Evolutionary conservation across 2,797 vertebrate genomes (phyloP), one percentile per base, ranked within the genome.

Genomic region (Spizella passerina): DNA sequence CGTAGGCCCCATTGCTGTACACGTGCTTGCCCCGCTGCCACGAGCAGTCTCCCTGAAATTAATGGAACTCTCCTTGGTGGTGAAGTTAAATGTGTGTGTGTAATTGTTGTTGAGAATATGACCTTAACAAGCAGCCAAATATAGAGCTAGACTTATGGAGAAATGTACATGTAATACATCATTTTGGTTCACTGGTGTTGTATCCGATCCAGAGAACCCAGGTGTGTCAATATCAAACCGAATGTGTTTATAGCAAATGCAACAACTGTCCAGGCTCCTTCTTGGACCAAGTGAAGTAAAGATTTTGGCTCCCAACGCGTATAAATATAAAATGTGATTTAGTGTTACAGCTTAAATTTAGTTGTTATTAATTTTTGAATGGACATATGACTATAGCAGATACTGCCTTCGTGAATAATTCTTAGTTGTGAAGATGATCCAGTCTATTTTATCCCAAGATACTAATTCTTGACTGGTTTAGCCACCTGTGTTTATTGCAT

Each of bases 51-150:
- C n/a, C 0, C 60, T 43, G 60, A 85, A 82, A 65, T 69, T 66
- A 53, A 20, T 38, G 84, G 86, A 94, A 85, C 84, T 88, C 84
- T 86, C 77, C 81, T 88, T 77, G 86, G 81, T 96, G 88, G 93
- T 84, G 83, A 93, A 78, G 36, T 61, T 55, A 68, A 88, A 88
- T 1, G 12, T 60, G 11, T 46, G 7, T 66, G 41, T 10, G 10
- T 57, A 78, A 63, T 34, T 66, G 63, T 81, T 75, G 44, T 39
- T 15, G 14, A 36, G 79, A 86, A 29, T 22, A 43, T 56, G 61
- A 47, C 76, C 41, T 41, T 76, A 81, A 56, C 1, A 7, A 76
- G 44, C 68, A 44, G 76, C 47, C n/a, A 52, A 6, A 29, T 50
- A 38, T 0, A 76, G 66, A 77, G 75, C 32, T 24, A 21, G 66